Conservation (phyloP, 2,797 vertebrate species). For the Amblyraja radiata region DNA sequence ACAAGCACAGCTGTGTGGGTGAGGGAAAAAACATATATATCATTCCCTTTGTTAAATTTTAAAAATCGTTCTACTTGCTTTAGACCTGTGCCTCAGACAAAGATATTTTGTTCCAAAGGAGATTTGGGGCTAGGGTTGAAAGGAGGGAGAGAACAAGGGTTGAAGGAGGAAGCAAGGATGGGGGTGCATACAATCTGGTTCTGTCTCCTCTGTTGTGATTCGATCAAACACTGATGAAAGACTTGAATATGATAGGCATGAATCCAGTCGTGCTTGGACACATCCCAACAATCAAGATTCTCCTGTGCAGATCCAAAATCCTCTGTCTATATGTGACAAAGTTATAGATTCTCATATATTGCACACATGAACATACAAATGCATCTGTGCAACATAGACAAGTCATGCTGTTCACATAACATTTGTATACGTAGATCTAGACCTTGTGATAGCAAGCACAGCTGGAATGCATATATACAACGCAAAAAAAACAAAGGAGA, state of each 20-base stretch:
- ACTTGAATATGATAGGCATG: neutral
- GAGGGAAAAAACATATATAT: constrained; percentile 34
- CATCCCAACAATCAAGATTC: neutral
- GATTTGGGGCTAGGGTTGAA: accelerated
- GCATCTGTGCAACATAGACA: neutral
- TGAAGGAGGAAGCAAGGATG: neutral
- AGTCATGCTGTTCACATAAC: neutral
- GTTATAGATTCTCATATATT: neutral
- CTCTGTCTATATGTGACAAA: neutral
- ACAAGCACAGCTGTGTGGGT: constrained; percentile 61
- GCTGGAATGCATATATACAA: neutral
- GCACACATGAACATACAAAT: neutral
- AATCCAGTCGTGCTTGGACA: neutral
- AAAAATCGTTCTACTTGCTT: neutral
- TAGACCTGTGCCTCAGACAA: neutral
- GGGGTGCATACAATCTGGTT: neutral
- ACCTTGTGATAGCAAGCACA: neutral
- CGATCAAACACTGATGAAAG: neutral
- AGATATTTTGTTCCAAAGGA: neutral
- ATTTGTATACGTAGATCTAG: neutral
- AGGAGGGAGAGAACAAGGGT: neutral
- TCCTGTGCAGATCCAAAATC: neutral
- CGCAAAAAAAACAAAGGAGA: no score
- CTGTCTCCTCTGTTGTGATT: neutral
- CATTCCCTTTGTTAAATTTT: neutral